phyloP scores from a whole-genome alignment of 2,888 invertebrate genomes.

The Hesperia comma region DNA sequence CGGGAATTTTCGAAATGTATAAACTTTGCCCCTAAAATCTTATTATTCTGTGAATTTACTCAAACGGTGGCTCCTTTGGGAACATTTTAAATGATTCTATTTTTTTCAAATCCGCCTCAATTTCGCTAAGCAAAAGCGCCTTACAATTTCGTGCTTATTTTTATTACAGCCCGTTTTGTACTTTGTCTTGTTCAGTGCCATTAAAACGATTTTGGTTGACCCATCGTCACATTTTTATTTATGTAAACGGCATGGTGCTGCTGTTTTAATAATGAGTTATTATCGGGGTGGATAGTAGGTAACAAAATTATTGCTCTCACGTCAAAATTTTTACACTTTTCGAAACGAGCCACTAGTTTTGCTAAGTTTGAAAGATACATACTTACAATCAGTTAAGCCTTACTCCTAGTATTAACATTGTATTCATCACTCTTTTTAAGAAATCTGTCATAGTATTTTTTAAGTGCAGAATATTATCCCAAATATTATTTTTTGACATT shows the following conservation, averaged over 20 bases:
- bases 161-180: conserved; percentile 6
- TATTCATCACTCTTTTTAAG: too few species aligned
- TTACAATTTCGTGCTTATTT: conserved; percentile 23
- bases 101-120: conserved; percentile 36
- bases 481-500: too few species aligned
- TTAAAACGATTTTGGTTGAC: not conserved
- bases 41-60: conserved; percentile 42
- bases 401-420: too few species aligned
- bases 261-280: too few species aligned
- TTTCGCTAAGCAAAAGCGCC: conserved; percentile 24
- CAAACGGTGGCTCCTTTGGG: conserved; percentile 3
- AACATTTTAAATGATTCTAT: conserved; percentile 41
- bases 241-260: not conserved
- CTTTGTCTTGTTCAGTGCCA: conserved; percentile 12
- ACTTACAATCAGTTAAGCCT: too few species aligned
- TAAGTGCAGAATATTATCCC: too few species aligned
- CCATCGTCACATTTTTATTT: not conserved
- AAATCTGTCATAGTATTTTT: too few species aligned
- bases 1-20: conserved; percentile 5
- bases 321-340: too few species aligned
- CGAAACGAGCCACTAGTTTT: too few species aligned
- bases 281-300: too few species aligned
- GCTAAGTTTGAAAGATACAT: too few species aligned
- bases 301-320: too few species aligned
- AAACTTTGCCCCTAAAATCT: conserved; percentile 37